These are phyloP conservation scores for Arctopsyche grandis DNA, from an alignment of 1,140 invertebrate species.

Conservation along the genomic window DNA sequence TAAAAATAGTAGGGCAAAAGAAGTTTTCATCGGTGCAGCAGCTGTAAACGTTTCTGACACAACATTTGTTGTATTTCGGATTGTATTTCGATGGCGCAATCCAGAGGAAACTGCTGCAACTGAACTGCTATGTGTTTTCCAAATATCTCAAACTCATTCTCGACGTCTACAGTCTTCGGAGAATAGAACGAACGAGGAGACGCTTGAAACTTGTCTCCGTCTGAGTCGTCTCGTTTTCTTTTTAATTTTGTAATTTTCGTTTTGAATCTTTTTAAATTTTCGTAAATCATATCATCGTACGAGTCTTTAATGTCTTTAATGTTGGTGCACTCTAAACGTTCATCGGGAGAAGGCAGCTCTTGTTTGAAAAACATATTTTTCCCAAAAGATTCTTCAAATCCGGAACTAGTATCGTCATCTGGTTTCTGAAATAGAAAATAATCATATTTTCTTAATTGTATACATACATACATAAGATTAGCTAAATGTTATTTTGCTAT, in stretches of 20 bases:
- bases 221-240: not conserved
- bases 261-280: not conserved
- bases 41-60: not conserved
- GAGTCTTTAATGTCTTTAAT: not conserved
- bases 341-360: not conserved
- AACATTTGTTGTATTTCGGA: not conserved
- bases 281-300: not conserved
- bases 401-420: not conserved
- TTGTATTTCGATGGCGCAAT: not conserved
- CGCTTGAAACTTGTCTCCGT: not conserved
- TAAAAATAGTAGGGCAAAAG: not conserved
- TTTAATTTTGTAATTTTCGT: not conserved
- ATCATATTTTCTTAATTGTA: no score
- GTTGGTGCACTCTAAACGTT: not conserved
- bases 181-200: not conserved
- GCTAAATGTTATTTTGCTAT: no score
- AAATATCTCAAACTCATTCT: not conserved
- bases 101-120: not conserved
- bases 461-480: no score
- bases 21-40: not conserved
- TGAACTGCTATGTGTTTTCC: not conserved
- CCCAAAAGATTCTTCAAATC: not conserved
- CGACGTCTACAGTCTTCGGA: not conserved
- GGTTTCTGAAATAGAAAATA: not conserved
- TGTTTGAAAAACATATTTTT: conserved; percentile 5